Evolutionary conservation across 2,888 invertebrate species (phyloP).

Genomic region (Hartigia nigra): DNA sequence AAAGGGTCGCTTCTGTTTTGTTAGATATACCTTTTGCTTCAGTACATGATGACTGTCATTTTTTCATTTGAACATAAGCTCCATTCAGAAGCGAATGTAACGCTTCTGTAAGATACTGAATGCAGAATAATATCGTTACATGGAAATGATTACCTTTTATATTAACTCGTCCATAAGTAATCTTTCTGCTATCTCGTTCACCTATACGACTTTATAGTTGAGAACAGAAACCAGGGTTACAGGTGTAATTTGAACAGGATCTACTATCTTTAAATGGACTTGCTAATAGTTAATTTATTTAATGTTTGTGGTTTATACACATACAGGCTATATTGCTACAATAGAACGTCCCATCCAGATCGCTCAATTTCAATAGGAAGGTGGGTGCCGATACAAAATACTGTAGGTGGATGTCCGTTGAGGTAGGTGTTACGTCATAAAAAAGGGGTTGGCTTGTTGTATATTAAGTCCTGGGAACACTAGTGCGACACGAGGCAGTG

Average conservation of each 20-base stretch:
- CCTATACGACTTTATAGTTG: background rate
- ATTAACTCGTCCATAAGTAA: background rate
- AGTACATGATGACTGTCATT: background rate
- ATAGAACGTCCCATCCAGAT: slow-evolving; percentile 15
- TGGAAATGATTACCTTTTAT: no score
- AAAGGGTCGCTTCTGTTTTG: slow-evolving; percentile 31
- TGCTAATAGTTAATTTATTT: background rate
- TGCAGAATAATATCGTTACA: background rate
- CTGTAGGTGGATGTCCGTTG: background rate
- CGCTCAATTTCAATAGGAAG: background rate
- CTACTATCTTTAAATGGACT: background rate
- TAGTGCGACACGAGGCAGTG: slow-evolving; percentile 8
- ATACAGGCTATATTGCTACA: no score
- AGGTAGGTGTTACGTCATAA: slow-evolving; percentile 38
- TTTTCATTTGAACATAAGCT: background rate
- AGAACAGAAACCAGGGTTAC: no score
- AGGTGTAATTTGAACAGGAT: background rate
- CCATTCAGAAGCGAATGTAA: background rate
- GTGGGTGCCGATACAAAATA: background rate
- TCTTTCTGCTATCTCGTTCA: background rate
- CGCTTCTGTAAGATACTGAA: background rate
- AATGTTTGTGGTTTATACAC: no score
- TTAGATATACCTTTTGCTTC: background rate
- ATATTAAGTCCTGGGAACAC: slow-evolving; percentile 36
- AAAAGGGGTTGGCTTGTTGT: slow-evolving; percentile 34